These are phyloP conservation scores for Xanthorhoe designata DNA, from an alignment of 2,888 invertebrate species.

Conservation along the genomic window DNA sequence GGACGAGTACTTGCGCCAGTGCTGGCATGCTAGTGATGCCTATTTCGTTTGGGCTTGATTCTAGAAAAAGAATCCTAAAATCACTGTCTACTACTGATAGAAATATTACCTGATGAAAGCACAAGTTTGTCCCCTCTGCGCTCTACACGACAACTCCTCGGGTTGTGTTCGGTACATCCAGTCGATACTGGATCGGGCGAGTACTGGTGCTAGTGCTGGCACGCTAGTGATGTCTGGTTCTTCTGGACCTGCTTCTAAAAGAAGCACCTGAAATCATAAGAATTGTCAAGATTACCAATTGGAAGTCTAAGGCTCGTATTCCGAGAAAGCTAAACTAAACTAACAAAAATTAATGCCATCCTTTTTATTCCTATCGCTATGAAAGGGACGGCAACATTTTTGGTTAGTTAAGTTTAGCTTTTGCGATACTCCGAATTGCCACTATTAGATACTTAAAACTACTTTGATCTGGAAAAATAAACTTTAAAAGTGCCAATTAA, in stretches of 20 bases:
- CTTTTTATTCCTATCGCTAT: too few species aligned
- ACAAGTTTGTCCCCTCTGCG: conserved; percentile 85
- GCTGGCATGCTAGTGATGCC: conserved; percentile 88
- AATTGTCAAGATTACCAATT: not conserved
- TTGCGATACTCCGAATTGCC: too few species aligned
- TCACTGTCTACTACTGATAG: too few species aligned
- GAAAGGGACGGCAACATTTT: too few species aligned
- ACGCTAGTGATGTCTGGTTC: conserved; percentile 88
- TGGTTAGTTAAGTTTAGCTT: too few species aligned
- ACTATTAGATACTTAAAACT: too few species aligned
- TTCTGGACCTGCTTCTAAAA: conserved; percentile 88
- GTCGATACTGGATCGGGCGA: conserved; percentile 87
- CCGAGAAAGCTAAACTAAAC: too few species aligned
- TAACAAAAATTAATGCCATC: too few species aligned
- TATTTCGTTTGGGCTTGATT: conserved; percentile 89
- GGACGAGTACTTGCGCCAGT: conserved; percentile 85
- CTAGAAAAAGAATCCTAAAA: conserved; percentile 87
- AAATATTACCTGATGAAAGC: conserved; percentile 79
- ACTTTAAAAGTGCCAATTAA: too few species aligned
- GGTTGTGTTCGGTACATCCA: conserved; percentile 90
- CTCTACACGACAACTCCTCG: conserved; percentile 85
- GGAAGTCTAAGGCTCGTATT: too few species aligned
- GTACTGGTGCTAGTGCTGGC: conserved; percentile 86
- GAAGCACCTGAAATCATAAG: conserved; percentile 78
- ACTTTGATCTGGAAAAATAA: too few species aligned